A percentile compares a stretch with the other conserved stretches of the same genome.
Evolutionary conservation across 2,888 invertebrate species (phyloP).

Genomic region (Baronia brevicornis): DNA sequence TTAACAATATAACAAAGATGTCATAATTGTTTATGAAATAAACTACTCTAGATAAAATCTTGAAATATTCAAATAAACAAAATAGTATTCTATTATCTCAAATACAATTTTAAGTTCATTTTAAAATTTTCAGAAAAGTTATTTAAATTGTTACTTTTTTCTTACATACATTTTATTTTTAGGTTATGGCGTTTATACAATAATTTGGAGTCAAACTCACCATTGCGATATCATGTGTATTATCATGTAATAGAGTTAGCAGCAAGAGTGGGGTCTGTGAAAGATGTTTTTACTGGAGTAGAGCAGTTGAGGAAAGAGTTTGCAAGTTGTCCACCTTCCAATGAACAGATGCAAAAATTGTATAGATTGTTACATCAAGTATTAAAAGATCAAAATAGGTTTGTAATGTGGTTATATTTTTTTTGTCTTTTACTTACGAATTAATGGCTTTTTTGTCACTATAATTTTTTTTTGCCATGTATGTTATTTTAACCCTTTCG

Average conservation of each 20-base stretch:
- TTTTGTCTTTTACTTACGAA: too few species aligned
- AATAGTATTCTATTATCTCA: too few species aligned
- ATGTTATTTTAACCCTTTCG: too few species aligned
- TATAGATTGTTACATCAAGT: conserved; percentile 93
- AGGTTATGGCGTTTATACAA: conserved; percentile 95
- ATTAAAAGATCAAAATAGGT: conserved; percentile 90
- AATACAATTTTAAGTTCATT: background rate
- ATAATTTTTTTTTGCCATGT: too few species aligned
- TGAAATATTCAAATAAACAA: too few species aligned
- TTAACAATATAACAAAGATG: too few species aligned
- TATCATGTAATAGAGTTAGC: conserved; percentile 93
- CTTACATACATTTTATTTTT: conserved; percentile 30
- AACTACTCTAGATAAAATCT: too few species aligned
- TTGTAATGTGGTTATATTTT: too few species aligned
- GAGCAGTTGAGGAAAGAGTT: conserved; percentile 89
- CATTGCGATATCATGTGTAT: conserved; percentile 93
- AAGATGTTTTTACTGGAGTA: conserved; percentile 88
- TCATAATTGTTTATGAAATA: too few species aligned
- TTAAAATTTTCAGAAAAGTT: too few species aligned
- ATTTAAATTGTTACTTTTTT: conserved; percentile 1
- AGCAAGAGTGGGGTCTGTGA: conserved; percentile 89
- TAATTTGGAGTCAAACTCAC: conserved; percentile 88
- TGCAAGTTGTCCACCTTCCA: conserved; percentile 85
- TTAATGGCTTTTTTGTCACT: too few species aligned
- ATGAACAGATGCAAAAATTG: conserved; percentile 93